A percentile compares a stretch with the other conserved stretches of the same genome.
Evolutionary conservation across 2,797 vertebrate genomes (phyloP).

Genomic region (Catostomus latipinnis): DNA sequence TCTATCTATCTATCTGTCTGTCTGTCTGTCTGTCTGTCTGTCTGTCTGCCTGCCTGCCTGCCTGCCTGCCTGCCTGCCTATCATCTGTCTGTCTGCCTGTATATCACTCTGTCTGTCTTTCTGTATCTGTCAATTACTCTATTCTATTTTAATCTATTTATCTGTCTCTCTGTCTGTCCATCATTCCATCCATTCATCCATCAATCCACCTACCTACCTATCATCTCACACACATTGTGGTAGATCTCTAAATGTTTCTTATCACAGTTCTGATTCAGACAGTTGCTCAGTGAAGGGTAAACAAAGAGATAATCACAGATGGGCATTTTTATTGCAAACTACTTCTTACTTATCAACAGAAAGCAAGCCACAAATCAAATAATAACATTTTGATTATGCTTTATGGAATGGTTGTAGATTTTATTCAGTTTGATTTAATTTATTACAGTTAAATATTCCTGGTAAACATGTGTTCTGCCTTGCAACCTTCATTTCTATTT

Average conservation of each 20-base stretch:
- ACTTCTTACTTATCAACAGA: background rate
- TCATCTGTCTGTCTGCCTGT: no score
- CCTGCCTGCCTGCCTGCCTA: no score
- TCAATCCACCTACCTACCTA: no score
- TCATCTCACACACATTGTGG: background rate
- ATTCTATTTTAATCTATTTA: background rate
- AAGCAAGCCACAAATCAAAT: background rate
- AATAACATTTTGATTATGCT: background rate
- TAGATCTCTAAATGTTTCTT: background rate
- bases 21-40: no score
- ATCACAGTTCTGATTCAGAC: conserved; percentile 4
- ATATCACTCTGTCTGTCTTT: no score
- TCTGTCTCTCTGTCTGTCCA: background rate
- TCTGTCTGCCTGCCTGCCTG: no score
- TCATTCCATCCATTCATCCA: no score
- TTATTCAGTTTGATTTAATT: no score
- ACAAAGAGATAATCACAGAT: background rate
- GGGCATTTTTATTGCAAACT: background rate
- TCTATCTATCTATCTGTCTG: no score
- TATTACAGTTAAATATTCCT: background rate
- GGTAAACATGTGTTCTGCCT: background rate
- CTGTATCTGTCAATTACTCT: no score
- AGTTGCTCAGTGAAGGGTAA: conserved; percentile 7
- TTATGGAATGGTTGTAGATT: background rate
- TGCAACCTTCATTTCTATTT: background rate